These are phyloP conservation scores for human DNA, from an alignment of 2,113 vertebrate genomes.

Conservation along the genomic window GRCh38 chr3:74464501-74465000, in stretches of 20 bases:
- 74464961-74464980: background rate
- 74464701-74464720: background rate
- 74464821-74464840: background rate
- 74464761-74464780: background rate
- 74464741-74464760: background rate
- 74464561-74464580: background rate
- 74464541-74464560: background rate
- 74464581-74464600: background rate
- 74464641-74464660: background rate
- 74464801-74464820: background rate
- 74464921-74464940: background rate
- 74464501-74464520: background rate
- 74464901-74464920: background rate
- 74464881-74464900: background rate
- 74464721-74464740: background rate
- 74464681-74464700: background rate
- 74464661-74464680: background rate
- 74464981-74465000: background rate
- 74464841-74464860: background rate
- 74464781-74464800: background rate
- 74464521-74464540: background rate
- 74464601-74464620: background rate
- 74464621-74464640: background rate
- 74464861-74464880: background rate
- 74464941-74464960: background rate